Conservation (phyloP, 2,888 invertebrate genomes). For the Pomacea canaliculata region DNA sequence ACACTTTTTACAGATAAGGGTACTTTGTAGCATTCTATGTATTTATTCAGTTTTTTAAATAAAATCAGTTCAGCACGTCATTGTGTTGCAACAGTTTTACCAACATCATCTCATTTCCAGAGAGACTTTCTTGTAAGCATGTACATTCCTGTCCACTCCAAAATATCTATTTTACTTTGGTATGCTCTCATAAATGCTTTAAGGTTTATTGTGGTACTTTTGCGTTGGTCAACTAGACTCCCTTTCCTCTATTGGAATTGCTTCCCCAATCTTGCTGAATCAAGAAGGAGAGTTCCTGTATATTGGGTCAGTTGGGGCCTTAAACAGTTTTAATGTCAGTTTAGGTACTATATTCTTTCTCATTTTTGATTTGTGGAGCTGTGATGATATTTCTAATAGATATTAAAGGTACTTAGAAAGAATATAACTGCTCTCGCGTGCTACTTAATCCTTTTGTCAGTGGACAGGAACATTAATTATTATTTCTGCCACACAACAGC, state of each 20-base stretch:
- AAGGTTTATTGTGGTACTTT: slow-evolving; percentile 40
- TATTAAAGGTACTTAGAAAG: not conserved
- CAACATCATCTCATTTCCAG: too few species aligned
- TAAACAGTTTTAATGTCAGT: not conserved
- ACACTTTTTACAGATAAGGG: too few species aligned
- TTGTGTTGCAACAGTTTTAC: too few species aligned
- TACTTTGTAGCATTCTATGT: too few species aligned
- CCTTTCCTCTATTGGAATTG: slow-evolving; percentile 90
- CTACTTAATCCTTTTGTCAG: not conserved
- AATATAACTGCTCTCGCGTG: not conserved
- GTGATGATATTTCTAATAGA: not conserved
- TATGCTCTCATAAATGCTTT: not conserved
- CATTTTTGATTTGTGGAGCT: not conserved
- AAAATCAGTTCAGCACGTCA: too few species aligned
- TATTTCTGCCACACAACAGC: too few species aligned
- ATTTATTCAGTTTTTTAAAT: too few species aligned
- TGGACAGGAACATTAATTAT: too few species aligned
- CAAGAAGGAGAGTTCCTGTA: slow-evolving; percentile 52
- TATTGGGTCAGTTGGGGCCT: slow-evolving; percentile 50
- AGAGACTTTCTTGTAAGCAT: too few species aligned
- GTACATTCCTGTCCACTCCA: too few species aligned
- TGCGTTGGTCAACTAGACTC: slow-evolving; percentile 85
- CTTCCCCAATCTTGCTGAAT: slow-evolving; percentile 61
- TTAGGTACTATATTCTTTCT: not conserved
- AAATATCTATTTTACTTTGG: too few species aligned